These are phyloP conservation scores for Drosophila ananassae DNA, from an alignment of 1,140 invertebrate species.

Conservation along the genomic window DNA sequence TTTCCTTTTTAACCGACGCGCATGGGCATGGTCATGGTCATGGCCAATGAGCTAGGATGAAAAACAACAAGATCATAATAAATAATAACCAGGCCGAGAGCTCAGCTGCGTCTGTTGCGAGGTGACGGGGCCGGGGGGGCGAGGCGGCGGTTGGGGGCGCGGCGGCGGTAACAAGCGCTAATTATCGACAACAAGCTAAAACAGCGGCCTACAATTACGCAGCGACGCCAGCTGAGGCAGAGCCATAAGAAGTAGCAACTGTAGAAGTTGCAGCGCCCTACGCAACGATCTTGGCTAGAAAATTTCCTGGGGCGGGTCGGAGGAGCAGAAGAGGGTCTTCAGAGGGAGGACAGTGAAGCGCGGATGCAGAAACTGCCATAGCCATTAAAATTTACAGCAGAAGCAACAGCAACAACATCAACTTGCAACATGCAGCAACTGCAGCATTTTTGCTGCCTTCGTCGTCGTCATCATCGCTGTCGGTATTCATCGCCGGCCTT, in stretches of 20 bases:
- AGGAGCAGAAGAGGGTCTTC: slow-evolving; percentile 7
- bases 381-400: slow-evolving; percentile 78
- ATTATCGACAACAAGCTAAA: slow-evolving; percentile 81
- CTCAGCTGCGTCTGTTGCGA: slow-evolving; percentile 26
- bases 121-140: neutral
- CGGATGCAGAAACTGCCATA: slow-evolving; percentile 65
- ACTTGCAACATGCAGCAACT: slow-evolving; percentile 35
- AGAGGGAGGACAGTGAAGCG: slow-evolving; percentile 48
- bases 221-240: slow-evolving; percentile 59
- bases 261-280: slow-evolving; percentile 34
- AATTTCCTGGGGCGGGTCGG: slow-evolving; percentile 18
- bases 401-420: slow-evolving; percentile 23
- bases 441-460: slow-evolving; percentile 42
- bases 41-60: slow-evolving; percentile 79
- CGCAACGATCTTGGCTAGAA: slow-evolving; percentile 46
- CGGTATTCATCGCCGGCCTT: slow-evolving; percentile 61
- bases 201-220: slow-evolving; percentile 80
- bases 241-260: slow-evolving; percentile 1
- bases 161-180: slow-evolving; percentile 75
- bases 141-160: slow-evolving; percentile 26
- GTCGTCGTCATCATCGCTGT: slow-evolving; percentile 43
- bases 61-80: slow-evolving; percentile 81
- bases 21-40: slow-evolving; percentile 60
- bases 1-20: slow-evolving; percentile 62
- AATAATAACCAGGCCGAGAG: slow-evolving; percentile 70